phyloP scores from a whole-genome alignment of 2,113 vertebrate genomes.

The Centropus bengalensis region DNA sequence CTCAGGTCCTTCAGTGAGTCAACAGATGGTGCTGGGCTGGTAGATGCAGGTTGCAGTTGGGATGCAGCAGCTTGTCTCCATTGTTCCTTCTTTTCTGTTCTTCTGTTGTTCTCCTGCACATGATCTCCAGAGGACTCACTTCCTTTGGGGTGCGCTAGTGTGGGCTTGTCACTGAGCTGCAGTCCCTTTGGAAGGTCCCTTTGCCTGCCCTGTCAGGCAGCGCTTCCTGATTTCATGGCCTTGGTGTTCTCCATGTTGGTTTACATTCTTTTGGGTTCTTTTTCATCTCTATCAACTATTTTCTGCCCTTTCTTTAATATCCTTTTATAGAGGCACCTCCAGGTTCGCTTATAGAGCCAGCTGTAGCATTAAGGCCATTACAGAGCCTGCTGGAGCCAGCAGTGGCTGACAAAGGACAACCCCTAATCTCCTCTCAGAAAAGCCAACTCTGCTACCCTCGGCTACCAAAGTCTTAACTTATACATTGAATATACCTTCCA shows the following conservation, averaged over 20 bases:
- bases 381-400: rapidly evolving
- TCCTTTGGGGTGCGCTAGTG: background rate
- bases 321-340: background rate
- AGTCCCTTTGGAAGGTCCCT: background rate
- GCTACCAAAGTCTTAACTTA: background rate
- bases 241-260: background rate
- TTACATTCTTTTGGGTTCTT: background rate
- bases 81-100: background rate
- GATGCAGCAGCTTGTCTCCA: background rate
- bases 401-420: background rate
- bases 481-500: background rate
- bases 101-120: background rate
- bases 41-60: background rate
- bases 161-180: background rate
- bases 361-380: background rate
- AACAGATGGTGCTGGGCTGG: background rate
- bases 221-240: background rate
- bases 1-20: background rate
- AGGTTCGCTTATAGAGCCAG: background rate
- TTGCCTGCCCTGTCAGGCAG: background rate
- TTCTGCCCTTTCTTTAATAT: background rate
- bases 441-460: background rate
- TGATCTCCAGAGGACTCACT: rapidly evolving
- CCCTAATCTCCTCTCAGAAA: background rate
- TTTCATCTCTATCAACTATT: background rate